Evolutionary conservation across 2,113 vertebrate genomes (phyloP).

Genomic region (Pangasianodon gigas): DNA sequence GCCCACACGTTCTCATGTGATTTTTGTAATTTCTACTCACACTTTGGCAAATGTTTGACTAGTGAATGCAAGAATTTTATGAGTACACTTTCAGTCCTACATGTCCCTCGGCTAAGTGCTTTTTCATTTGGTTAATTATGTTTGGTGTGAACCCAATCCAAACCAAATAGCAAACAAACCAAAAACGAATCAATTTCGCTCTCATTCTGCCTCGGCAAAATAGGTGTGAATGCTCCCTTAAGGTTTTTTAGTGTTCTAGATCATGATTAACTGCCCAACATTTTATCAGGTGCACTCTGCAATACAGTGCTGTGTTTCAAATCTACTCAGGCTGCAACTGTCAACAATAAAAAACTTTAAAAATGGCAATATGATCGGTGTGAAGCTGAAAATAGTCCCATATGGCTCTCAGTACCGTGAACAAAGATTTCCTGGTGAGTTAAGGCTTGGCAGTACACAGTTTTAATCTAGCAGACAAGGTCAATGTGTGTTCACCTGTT

Average conservation of each 20-base stretch:
- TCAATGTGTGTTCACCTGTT: conserved; percentile 38
- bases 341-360: neutral
- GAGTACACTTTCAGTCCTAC: neutral
- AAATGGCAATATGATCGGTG: neutral
- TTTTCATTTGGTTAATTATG: neutral
- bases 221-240: neutral
- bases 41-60: neutral
- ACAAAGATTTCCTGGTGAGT: neutral
- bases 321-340: neutral
- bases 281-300: neutral
- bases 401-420: neutral
- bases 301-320: neutral
- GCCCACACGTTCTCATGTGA: neutral
- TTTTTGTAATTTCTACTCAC: neutral
- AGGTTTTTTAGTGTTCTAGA: neutral
- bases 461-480: conserved; percentile 43
- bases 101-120: neutral
- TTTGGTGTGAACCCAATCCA: neutral
- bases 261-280: neutral
- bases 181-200: neutral
- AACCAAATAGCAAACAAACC: neutral
- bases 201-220: neutral
- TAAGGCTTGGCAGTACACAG: neutral
- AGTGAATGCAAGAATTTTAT: neutral
- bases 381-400: neutral